Evolutionary conservation across 2,888 invertebrate genomes (phyloP).

Genomic region (Arctia plantaginis): DNA sequence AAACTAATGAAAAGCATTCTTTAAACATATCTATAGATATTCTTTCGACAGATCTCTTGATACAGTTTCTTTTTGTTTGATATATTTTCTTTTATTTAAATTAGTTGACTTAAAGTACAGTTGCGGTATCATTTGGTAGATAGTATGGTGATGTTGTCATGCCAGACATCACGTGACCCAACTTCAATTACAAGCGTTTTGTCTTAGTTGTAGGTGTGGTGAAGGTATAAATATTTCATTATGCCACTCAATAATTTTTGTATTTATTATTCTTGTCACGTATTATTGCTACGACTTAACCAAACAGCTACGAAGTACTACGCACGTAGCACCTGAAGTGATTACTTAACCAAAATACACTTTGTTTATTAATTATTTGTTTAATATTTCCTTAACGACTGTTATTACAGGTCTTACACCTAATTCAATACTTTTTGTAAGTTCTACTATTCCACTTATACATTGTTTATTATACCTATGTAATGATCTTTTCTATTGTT

Average conservation of each 20-base stretch:
- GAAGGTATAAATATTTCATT: background rate
- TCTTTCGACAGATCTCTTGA: no score
- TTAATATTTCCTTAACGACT: background rate
- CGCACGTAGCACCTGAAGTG: background rate
- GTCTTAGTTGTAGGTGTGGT: background rate
- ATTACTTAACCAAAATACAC: background rate
- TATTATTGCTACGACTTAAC: background rate
- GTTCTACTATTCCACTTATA: no score
- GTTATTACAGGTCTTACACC: background rate
- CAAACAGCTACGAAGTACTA: conserved; percentile 1
- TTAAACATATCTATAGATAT: no score
- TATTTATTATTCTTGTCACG: background rate
- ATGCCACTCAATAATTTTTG: background rate
- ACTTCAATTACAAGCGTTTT: background rate
- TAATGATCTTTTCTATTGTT: no score
- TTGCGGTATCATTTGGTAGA: no score
- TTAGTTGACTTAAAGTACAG: no score
- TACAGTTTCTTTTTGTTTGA: no score
- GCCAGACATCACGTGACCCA: background rate
- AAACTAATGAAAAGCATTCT: no score
- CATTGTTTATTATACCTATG: no score
- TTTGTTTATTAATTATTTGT: background rate
- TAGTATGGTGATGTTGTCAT: no score
- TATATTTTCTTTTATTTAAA: no score
- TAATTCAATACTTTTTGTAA: no score